Conservation (phyloP, 2,797 vertebrate species). For the Onychomys leucogaster region DNA sequence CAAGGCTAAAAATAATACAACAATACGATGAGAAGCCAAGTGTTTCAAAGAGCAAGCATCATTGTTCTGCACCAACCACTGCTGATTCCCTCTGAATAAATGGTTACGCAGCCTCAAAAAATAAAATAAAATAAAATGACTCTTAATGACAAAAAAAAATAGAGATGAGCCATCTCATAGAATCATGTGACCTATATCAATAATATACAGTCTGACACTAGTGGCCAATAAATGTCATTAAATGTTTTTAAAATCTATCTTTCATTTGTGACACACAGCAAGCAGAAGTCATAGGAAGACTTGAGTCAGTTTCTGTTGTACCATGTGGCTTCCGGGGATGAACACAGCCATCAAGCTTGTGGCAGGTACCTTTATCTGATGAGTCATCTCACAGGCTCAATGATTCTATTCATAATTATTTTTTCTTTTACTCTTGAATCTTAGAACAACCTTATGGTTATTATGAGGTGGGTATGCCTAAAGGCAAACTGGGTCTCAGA, state of each 20-base stretch:
- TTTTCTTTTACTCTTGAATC: slow-evolving; percentile 30
- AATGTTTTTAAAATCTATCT: background rate
- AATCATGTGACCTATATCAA: background rate
- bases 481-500: background rate
- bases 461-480: background rate
- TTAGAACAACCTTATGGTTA: background rate
- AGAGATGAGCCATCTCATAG: background rate
- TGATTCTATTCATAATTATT: background rate
- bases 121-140: too few relatives aligned
- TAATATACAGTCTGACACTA: slow-evolving; percentile 12
- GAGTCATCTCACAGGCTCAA: background rate
- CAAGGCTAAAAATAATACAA: slow-evolving; percentile 32
- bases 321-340: too few relatives aligned
- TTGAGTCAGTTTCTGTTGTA: background rate
- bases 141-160: background rate
- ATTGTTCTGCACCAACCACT: background rate
- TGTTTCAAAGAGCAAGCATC: background rate
- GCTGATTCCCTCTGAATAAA: background rate
- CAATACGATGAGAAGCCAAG: background rate
- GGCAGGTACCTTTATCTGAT: too few relatives aligned
- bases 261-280: too few relatives aligned
- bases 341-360: too few relatives aligned
- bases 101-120: background rate
- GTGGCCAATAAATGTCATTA: background rate
- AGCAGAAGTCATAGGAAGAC: background rate